These are phyloP conservation scores for Eurosta solidaginis DNA, from an alignment of 1,140 invertebrate species.

Conservation along the genomic window DNA sequence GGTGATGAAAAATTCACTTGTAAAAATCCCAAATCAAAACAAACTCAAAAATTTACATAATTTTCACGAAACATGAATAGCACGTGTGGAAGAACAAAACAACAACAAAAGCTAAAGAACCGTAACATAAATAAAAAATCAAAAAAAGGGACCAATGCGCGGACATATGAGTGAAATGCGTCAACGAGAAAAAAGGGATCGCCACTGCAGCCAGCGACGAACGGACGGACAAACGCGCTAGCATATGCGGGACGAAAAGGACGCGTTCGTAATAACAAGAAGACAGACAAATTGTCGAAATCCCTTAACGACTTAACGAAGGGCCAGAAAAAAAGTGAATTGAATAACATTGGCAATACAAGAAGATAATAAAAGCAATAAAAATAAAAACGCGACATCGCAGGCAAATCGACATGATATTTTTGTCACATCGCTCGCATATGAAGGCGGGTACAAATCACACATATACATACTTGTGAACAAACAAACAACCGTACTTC, in stretches of 20 bases:
- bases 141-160: background rate
- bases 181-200: background rate
- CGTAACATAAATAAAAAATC: background rate
- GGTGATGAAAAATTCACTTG: slow-evolving; percentile 22
- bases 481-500: too few species aligned
- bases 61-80: slow-evolving; percentile 2
- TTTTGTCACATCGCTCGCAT: background rate
- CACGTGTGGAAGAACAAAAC: background rate
- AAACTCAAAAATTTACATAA: slow-evolving; percentile 17
- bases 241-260: background rate
- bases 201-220: background rate
- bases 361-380: slow-evolving; percentile 23
- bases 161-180: background rate
- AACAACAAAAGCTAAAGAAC: background rate
- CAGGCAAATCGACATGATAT: background rate
- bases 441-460: background rate
- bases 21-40: slow-evolving; percentile 23
- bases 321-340: background rate
- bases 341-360: background rate
- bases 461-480: background rate
- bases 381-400: slow-evolving; percentile 21
- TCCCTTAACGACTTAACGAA: slow-evolving; percentile 28
- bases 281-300: slow-evolving; percentile 25
- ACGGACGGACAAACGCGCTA: background rate
- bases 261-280: background rate